These are phyloP conservation scores for Lepidocyrtoides sp. DNA, from an alignment of 2,888 invertebrate species.

Conservation along the genomic window DNA sequence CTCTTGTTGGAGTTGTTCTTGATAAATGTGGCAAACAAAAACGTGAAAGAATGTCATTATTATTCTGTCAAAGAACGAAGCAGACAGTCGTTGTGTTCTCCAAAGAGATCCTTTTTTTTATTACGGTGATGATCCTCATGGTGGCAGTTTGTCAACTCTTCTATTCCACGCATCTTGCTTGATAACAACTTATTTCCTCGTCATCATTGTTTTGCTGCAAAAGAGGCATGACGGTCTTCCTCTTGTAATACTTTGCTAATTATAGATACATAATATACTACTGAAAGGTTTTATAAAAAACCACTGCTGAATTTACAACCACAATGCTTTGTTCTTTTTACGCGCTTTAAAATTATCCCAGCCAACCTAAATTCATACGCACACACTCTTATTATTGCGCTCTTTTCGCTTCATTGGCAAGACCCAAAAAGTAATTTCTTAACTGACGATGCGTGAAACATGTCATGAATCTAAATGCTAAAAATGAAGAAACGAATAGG, in stretches of 20 bases:
- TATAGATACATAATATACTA: conserved; percentile 68
- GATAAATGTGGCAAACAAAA: conserved; percentile 60
- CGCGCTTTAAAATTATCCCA: neutral
- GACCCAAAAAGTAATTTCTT: neutral
- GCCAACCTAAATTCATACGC: neutral
- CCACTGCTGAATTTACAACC: neutral
- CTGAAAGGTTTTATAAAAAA: neutral
- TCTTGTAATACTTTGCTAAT: conserved; percentile 51
- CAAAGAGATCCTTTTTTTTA: conserved; percentile 29
- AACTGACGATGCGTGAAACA: conserved; percentile 33
- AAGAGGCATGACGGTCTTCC: conserved; percentile 56
- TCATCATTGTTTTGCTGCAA: conserved; percentile 61
- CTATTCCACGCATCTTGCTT: conserved; percentile 62
- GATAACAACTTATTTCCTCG: conserved; percentile 49
- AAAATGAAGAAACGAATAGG: neutral
- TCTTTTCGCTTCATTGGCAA: conserved; percentile 46
- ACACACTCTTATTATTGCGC: neutral
- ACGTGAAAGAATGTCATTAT: conserved; percentile 66
- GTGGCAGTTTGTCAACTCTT: conserved; percentile 75
- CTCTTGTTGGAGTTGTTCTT: conserved; percentile 54
- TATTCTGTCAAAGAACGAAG: conserved; percentile 52
- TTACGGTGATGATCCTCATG: conserved; percentile 35
- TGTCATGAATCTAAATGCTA: conserved; percentile 20
- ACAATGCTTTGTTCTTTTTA: neutral
- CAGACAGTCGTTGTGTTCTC: conserved; percentile 24